These are phyloP conservation scores for Leuctra nigra DNA, from an alignment of 2,888 invertebrate genomes.

Conservation along the genomic window DNA sequence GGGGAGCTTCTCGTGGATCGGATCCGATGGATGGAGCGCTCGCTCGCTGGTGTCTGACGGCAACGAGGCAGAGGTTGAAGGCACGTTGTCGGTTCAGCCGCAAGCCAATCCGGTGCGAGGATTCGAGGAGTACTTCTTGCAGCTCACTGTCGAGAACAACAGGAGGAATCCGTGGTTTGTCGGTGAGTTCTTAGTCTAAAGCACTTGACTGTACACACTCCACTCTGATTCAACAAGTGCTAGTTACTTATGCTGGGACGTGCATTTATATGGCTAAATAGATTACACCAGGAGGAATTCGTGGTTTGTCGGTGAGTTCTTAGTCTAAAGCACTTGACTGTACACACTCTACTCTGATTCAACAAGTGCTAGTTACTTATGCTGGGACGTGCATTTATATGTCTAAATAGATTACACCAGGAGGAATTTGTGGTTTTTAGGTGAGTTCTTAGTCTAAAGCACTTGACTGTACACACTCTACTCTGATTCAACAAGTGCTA, in stretches of 20 bases:
- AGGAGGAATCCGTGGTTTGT: slow-evolving; percentile 93
- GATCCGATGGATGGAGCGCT: slow-evolving; percentile 95
- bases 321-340: too few relatives aligned
- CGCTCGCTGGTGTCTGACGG: slow-evolving; percentile 78
- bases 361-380: too few relatives aligned
- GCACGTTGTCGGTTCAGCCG: slow-evolving; percentile 93
- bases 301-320: slow-evolving; percentile 91
- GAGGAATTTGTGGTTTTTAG: slow-evolving; percentile 94
- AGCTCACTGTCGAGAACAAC: slow-evolving; percentile 78
- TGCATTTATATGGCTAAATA: too few relatives aligned
- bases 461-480: too few relatives aligned
- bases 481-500: too few relatives aligned
- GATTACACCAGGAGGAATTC: slow-evolving; percentile 87
- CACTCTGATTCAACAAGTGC: too few relatives aligned
- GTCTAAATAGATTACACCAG: slow-evolving; percentile 82
- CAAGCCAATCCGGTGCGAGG: slow-evolving; percentile 84
- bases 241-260: too few relatives aligned
- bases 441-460: too few relatives aligned
- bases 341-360: too few relatives aligned
- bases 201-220: too few relatives aligned
- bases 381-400: too few relatives aligned
- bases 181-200: too few relatives aligned
- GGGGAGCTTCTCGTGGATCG: slow-evolving; percentile 90
- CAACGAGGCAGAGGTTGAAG: slow-evolving; percentile 83
- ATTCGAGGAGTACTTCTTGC: slow-evolving; percentile 81